Conservation (phyloP, 1,140 invertebrate species). For the Lerema accius region DNA sequence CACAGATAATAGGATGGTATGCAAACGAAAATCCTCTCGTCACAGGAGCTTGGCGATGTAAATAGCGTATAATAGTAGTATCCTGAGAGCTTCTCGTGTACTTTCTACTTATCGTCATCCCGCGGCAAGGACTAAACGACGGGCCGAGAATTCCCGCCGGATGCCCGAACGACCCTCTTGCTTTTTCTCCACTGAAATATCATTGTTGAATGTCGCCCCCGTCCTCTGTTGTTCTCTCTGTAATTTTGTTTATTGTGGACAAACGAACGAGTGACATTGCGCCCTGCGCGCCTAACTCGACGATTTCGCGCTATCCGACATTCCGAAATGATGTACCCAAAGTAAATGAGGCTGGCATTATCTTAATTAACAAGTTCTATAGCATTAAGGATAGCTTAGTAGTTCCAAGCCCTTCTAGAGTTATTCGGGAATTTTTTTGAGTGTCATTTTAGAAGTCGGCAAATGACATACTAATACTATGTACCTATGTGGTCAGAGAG, state of each 20-base stretch:
- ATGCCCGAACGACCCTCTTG: slow-evolving; percentile 66
- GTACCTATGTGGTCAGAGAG: no score
- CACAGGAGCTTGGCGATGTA: slow-evolving; percentile 54
- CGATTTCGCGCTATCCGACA: slow-evolving; percentile 45
- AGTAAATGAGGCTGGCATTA: not conserved
- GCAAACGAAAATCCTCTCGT: slow-evolving; percentile 46
- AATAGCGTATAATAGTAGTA: slow-evolving; percentile 61
- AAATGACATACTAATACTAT: no score
- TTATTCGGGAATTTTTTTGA: no score
- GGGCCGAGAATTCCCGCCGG: slow-evolving; percentile 63
- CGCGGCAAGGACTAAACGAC: slow-evolving; percentile 45
- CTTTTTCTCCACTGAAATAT: slow-evolving; percentile 73
- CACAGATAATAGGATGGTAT: slow-evolving; percentile 37
- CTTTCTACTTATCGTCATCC: slow-evolving; percentile 53
- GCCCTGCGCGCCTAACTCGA: slow-evolving; percentile 44
- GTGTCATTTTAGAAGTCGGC: no score
- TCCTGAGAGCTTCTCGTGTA: slow-evolving; percentile 59
- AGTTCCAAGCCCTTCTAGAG: no score
- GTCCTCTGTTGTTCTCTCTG: slow-evolving; percentile 56
- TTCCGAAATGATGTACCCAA: slow-evolving; percentile 1
- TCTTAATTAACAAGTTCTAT: no score
- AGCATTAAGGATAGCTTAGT: not conserved
- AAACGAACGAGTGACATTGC: slow-evolving; percentile 43
- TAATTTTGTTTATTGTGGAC: slow-evolving; percentile 69
- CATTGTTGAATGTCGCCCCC: slow-evolving; percentile 52